phyloP scores from a whole-genome alignment of 1,140 invertebrate species.

The Saccostrea glomerata region DNA sequence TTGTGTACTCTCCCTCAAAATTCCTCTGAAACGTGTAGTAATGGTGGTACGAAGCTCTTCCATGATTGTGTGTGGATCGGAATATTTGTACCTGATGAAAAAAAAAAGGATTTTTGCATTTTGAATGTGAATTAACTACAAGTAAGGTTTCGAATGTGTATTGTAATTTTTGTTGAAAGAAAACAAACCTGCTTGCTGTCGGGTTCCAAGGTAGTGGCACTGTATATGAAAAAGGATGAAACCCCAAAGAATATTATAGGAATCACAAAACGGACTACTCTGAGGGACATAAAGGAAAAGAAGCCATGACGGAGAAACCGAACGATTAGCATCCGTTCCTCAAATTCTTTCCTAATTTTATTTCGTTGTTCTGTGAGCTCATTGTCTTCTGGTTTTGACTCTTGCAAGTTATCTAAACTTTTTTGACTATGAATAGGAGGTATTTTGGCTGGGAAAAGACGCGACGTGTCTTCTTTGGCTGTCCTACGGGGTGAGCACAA shows the following conservation, averaged over 20 bases:
- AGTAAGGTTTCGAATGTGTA: neutral
- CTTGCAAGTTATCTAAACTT: neutral
- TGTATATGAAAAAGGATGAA: conserved; percentile 63
- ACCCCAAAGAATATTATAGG: conserved; percentile 55
- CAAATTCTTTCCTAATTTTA: conserved; percentile 46
- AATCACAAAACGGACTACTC: conserved; percentile 59
- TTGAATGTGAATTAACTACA: neutral
- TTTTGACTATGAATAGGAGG: neutral
- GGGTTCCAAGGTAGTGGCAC: conserved; percentile 65
- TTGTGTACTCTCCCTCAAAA: conserved; percentile 47
- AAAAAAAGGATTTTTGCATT: neutral
- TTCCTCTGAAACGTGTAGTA: conserved; percentile 54
- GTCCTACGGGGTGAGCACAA: neutral
- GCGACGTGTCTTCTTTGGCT: neutral
- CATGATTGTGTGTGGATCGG: conserved; percentile 54
- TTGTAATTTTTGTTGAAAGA: neutral
- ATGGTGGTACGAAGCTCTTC: conserved; percentile 52
- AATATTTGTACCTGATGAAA: conserved; percentile 59
- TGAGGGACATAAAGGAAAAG: conserved; percentile 62
- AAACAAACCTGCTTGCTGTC: conserved; percentile 69
- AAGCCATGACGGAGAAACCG: conserved; percentile 60
- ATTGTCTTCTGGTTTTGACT: neutral
- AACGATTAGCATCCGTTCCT: conserved; percentile 58
- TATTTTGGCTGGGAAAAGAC: neutral
- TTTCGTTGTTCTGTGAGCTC: neutral